These are phyloP conservation scores for Macrosoma leucophasiata DNA, from an alignment of 2,888 invertebrate species.

Conservation along the genomic window DNA sequence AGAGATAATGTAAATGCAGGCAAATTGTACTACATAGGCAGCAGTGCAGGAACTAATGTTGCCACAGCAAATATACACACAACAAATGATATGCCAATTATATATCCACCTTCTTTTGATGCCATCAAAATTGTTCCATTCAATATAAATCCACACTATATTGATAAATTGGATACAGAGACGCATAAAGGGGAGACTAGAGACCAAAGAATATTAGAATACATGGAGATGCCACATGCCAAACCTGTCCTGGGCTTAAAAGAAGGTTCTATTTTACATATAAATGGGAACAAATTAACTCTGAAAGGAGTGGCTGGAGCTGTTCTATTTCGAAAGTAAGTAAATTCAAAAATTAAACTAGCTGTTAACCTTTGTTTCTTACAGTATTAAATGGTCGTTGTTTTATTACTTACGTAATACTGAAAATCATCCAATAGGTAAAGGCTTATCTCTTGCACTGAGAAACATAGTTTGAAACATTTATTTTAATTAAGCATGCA, in stretches of 20 bases:
- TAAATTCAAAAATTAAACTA: constrained; percentile 21
- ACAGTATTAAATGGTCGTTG: background rate
- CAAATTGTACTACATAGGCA: constrained; percentile 83
- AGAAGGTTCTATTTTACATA: constrained; percentile 81
- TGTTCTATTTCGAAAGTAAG: constrained; percentile 80
- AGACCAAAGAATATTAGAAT: constrained; percentile 83
- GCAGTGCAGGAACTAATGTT: constrained; percentile 90
- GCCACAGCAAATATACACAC: constrained; percentile 87
- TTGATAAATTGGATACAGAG: constrained; percentile 77
- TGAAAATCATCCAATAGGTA: too few relatives aligned
- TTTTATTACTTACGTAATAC: constrained; percentile 9
- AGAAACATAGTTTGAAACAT: too few relatives aligned
- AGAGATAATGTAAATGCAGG: constrained; percentile 77
- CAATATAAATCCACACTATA: constrained; percentile 90
- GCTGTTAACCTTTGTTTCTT: too few relatives aligned
- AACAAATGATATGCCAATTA: constrained; percentile 93
- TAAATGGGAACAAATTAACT: constrained; percentile 74
- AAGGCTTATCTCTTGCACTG: too few relatives aligned
- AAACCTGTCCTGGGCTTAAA: constrained; percentile 81
- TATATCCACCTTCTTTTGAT: constrained; percentile 83
- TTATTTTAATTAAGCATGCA: too few relatives aligned
- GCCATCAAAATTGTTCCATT: constrained; percentile 85
- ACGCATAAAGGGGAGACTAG: constrained; percentile 88
- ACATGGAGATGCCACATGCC: constrained; percentile 74
- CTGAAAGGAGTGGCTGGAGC: constrained; percentile 79